Conservation (phyloP, 92 coral and sea anemone genomes). For the Siderastrea siderea region DNA sequence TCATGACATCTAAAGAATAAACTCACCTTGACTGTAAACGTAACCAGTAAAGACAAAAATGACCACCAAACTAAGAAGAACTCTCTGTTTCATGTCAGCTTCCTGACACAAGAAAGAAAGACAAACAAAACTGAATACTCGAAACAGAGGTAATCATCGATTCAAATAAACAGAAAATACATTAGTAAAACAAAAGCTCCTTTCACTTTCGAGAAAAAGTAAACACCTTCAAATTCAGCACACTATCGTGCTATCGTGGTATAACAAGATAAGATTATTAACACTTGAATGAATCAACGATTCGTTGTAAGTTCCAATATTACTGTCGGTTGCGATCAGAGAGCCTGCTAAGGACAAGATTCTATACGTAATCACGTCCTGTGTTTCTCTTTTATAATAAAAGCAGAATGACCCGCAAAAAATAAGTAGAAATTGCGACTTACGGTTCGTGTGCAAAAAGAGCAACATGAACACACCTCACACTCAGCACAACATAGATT, state of each 20-base stretch:
- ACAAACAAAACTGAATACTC: not conserved
- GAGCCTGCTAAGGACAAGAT: too few species aligned
- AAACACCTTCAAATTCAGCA: not conserved
- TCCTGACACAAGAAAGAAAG: not conserved
- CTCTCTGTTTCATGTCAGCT: not conserved
- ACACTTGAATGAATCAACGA: too few species aligned
- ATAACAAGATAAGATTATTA: not conserved
- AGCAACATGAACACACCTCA: too few species aligned
- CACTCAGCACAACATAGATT: too few species aligned
- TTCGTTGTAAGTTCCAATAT: too few species aligned
- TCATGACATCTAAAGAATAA: not conserved
- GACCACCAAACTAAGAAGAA: constrained; percentile 6
- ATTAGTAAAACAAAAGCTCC: not conserved
- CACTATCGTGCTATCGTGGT: not conserved
- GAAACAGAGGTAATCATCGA: not conserved
- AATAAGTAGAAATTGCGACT: too few species aligned
- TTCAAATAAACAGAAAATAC: not conserved
- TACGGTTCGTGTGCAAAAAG: too few species aligned
- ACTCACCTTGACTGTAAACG: constrained; percentile 37
- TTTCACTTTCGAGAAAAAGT: not conserved
- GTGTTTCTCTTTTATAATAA: too few species aligned
- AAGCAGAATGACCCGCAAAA: too few species aligned
- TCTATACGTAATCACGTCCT: too few species aligned
- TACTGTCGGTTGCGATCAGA: too few species aligned
- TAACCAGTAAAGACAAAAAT: constrained; percentile 8